Evolutionary conservation across 2,113 vertebrate genomes (phyloP).

Genomic region (Danionella cerebrum): DNA sequence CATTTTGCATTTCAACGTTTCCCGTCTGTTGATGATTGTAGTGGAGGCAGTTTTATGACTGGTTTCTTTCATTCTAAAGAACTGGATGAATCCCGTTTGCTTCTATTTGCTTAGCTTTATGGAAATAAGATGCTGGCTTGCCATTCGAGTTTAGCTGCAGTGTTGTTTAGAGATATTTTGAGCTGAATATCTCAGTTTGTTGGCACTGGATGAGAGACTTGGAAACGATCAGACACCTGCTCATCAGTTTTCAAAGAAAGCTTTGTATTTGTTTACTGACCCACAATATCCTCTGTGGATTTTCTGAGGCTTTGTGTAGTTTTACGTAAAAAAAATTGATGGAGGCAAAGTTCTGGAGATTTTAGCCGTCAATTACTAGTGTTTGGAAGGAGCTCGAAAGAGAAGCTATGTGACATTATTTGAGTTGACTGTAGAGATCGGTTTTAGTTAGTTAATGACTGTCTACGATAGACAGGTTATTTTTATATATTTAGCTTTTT

Average conservation of each 20-base stretch:
- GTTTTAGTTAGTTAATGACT: no score
- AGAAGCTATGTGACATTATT: no score
- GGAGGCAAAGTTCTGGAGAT: no score
- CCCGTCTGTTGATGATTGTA: constrained; percentile 4
- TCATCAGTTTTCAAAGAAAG: background rate
- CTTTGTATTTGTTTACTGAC: constrained; percentile 7
- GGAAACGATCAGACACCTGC: constrained; percentile 6
- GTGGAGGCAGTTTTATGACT: background rate
- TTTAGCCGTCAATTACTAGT: no score
- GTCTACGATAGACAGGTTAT: background rate
- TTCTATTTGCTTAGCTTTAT: constrained; percentile 2
- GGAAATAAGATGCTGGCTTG: constrained; percentile 11
- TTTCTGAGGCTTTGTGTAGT: no score
- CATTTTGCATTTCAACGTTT: constrained; percentile 4
- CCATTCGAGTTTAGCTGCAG: constrained; percentile 4
- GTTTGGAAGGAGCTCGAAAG: no score
- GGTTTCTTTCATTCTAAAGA: background rate
- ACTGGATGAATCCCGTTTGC: background rate
- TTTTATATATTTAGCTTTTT: background rate
- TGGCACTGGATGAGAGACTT: constrained; percentile 17
- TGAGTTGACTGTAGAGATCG: no score
- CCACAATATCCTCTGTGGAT: background rate
- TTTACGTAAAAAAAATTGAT: no score
- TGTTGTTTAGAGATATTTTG: constrained; percentile 3
- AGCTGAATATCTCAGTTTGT: constrained; percentile 17